Base-by-base conservation (phyloP, 2,888 invertebrate genomes). In the Callinectes sapidus region DNA sequence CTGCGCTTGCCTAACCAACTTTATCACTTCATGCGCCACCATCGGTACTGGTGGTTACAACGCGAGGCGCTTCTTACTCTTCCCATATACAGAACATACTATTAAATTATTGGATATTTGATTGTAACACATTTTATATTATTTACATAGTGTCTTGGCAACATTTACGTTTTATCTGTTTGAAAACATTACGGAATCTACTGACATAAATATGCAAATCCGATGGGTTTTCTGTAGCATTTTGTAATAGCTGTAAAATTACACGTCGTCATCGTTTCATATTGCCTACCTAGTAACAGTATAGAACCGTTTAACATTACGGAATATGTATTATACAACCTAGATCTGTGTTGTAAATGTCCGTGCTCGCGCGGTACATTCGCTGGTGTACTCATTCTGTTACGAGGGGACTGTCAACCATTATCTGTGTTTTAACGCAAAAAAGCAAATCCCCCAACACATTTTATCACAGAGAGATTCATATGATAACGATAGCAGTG, bases 161-260 rank as follows among this genome's bases (percentile, higher is more conserved):
- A 61, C 61, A 23, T 61, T 61, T 23, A 61, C 18, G 23, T 23
- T 48, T 48, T 18, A 23, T 23, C 13, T 1, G 18, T 61, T 23
- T 61, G 18, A 61, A 48, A 61, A 61, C 18, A 61, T 61, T 61
- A 61, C 23, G 23, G 23, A 61, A 61, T 23, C 16, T 61, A 23
- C 18, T 61, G 48, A 61, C 18, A 61, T 48, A 61, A 8, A 28
- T 71, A 23, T 71, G 2, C 23, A 71, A 28, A n/a, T 1, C 8
- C 28, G 28, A 23, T 23, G 28, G n/a, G 23, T 71, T 8, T 71
- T 71, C 10, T n/a, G 23, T n/a, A 71, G 28, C 8, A 71, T 28
- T 71, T 71, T 71, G 71, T 28, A n/a, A 71, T 71, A 71, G n/a
- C 28, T 71, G 71, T 71, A 71, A 71, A 71, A n/a, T 23, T n/a